These are phyloP conservation scores for Dendrocincla tyrannina DNA, from an alignment of 2,797 vertebrate species.

Conservation along the genomic window DNA sequence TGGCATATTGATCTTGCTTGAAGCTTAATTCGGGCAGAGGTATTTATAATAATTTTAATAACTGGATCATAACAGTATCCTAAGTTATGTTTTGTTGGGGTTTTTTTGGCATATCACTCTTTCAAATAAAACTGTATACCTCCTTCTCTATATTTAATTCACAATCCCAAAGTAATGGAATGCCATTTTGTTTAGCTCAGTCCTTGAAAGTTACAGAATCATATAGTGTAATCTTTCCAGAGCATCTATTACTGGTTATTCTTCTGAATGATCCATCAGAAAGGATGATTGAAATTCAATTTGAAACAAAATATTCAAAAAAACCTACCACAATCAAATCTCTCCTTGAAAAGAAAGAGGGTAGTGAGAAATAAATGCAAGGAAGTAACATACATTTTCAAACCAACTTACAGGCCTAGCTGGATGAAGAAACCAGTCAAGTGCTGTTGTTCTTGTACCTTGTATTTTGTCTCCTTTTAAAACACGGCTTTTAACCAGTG, in stretches of 20 bases:
- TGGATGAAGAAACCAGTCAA: background rate
- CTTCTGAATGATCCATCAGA: background rate
- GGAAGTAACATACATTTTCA: background rate
- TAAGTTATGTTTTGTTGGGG: background rate
- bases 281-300: background rate
- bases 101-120: background rate
- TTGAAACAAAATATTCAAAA: background rate
- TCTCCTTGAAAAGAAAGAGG: background rate
- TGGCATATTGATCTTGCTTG: no score
- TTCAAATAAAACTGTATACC: background rate
- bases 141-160: background rate
- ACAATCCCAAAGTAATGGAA: background rate
- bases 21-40: no score
- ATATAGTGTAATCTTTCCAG: background rate
- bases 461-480: background rate
- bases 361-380: background rate
- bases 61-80: background rate
- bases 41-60: no score
- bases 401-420: background rate
- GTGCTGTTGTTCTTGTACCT: background rate
- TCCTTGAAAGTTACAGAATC: background rate
- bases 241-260: background rate
- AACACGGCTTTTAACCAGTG: background rate
- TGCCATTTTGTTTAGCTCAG: background rate
- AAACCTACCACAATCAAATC: accelerated